Evolutionary conservation across 2,888 invertebrate species (phyloP).

Genomic region (Neuroscelio doddi): DNA sequence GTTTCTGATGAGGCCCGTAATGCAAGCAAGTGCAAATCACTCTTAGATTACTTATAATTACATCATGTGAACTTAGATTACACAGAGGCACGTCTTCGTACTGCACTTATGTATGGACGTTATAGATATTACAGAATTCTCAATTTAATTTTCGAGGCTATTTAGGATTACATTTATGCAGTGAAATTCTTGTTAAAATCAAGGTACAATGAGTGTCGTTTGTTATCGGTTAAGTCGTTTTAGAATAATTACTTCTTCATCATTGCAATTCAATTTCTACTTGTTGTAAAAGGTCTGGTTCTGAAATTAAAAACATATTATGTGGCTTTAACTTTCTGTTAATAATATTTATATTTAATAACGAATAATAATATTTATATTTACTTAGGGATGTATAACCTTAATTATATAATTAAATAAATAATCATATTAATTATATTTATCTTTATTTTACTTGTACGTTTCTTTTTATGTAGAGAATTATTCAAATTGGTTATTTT

Average conservation of each 20-base stretch:
- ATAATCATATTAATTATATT: too few relatives aligned
- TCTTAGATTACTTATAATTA: slow-evolving; percentile 46
- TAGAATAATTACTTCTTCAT: slow-evolving; percentile 25
- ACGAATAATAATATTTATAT: too few relatives aligned
- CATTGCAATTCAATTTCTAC: slow-evolving; percentile 65
- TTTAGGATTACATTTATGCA: slow-evolving; percentile 12
- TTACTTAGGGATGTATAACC: too few relatives aligned
- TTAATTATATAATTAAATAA: too few relatives aligned
- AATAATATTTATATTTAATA: too few relatives aligned
- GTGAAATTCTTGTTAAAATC: slow-evolving; percentile 13
- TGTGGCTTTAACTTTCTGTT: too few relatives aligned
- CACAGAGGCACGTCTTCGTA: slow-evolving; percentile 31
- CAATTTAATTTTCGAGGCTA: slow-evolving; percentile 28
- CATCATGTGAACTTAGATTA: slow-evolving; percentile 44
- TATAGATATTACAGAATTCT: slow-evolving; percentile 20
- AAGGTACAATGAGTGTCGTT: slow-evolving; percentile 19
- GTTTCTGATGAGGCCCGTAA: slow-evolving; percentile 29
- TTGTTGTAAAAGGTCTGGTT: slow-evolving; percentile 67
- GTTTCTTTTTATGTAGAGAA: too few relatives aligned
- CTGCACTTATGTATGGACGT: slow-evolving; percentile 22
- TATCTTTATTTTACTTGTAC: too few relatives aligned
- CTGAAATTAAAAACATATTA: slow-evolving; percentile 65
- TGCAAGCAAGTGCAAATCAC: slow-evolving; percentile 39
- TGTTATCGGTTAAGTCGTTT: neutral
- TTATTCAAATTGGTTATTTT: too few relatives aligned